phyloP scores from a whole-genome alignment of 92 coral and sea anemone species.

The Zoanthus gigantus region DNA sequence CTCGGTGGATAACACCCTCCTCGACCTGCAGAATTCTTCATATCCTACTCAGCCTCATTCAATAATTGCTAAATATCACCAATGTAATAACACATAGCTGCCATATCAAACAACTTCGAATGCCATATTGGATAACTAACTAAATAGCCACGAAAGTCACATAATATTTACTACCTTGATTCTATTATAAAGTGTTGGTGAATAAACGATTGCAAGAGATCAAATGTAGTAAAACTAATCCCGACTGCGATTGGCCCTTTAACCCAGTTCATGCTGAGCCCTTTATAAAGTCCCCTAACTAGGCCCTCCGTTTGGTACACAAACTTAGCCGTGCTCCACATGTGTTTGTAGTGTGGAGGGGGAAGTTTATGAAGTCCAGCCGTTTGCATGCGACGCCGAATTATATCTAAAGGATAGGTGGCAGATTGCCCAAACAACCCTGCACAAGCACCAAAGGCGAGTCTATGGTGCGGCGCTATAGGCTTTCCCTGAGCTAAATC shows the following conservation, averaged over 20 bases:
- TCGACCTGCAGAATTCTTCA: too few relatives aligned
- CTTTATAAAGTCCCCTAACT: conserved; percentile 84
- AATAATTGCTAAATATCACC: too few relatives aligned
- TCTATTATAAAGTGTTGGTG: conserved; percentile 61
- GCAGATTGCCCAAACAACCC: conserved; percentile 94
- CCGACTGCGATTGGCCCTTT: conserved; percentile 99
- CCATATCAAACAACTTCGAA: not conserved
- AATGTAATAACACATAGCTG: not conserved
- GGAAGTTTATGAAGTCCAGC: conserved; percentile 79
- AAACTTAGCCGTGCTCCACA: conserved; percentile 87
- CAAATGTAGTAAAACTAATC: conserved; percentile 95
- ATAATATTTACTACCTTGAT: not conserved
- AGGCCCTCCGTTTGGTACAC: conserved; percentile 88
- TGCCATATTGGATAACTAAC: not conserved
- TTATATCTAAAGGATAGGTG: conserved; percentile 92
- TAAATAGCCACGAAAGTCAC: not conserved
- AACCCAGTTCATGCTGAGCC: conserved; percentile 96
- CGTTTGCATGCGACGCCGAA: conserved; percentile 98
- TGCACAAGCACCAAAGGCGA: conserved; percentile 97
- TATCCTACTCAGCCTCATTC: too few relatives aligned
- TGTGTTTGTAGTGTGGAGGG: conserved; percentile 84
- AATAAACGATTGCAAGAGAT: conserved; percentile 81
- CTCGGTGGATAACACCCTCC: too few relatives aligned
- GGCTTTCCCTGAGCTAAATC: conserved; percentile 63
- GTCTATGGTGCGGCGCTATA: conserved; percentile 82